These are phyloP conservation scores for Leptopilina boulardi DNA, from an alignment of 1,140 invertebrate species.

Conservation along the genomic window DNA sequence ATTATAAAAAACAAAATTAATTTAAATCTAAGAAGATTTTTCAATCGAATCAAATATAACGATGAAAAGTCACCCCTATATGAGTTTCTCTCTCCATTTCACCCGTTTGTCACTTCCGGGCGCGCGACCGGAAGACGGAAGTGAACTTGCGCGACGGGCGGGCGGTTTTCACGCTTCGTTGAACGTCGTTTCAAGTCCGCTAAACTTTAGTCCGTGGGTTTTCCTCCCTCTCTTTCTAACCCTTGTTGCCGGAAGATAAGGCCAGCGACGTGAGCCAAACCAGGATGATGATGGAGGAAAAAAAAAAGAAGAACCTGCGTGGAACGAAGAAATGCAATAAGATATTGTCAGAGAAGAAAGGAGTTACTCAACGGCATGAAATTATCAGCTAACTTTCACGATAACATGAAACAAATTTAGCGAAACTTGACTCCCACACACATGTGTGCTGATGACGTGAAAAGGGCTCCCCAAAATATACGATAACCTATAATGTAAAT, in stretches of 20 bases:
- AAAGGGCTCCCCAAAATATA: background rate
- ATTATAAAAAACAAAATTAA: no score
- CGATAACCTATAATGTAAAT: no score
- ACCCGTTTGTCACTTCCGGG: conserved; percentile 39
- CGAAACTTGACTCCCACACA: conserved; percentile 1
- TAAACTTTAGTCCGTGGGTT: conserved; percentile 44
- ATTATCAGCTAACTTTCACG: background rate
- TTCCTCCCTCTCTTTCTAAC: conserved; percentile 17
- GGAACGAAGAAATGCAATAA: conserved; percentile 7
- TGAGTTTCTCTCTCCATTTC: conserved; percentile 23
- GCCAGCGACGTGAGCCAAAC: background rate
- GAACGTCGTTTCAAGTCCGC: conserved; percentile 47
- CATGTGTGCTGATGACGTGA: background rate
- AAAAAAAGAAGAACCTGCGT: conserved; percentile 5
- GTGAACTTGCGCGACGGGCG: background rate
- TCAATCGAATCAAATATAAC: no score
- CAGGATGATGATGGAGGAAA: background rate
- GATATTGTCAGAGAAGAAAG: conserved; percentile 12
- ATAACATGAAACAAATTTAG: conserved; percentile 28
- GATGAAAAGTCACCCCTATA: background rate
- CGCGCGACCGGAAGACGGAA: conserved; percentile 20
- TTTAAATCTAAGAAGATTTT: no score
- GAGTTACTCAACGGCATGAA: conserved; percentile 15
- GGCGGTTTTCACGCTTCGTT: conserved; percentile 50
- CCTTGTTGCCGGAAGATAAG: conserved; percentile 47